Conservation (phyloP, 1,140 invertebrate species). For the Drosophila pachea region DNA sequence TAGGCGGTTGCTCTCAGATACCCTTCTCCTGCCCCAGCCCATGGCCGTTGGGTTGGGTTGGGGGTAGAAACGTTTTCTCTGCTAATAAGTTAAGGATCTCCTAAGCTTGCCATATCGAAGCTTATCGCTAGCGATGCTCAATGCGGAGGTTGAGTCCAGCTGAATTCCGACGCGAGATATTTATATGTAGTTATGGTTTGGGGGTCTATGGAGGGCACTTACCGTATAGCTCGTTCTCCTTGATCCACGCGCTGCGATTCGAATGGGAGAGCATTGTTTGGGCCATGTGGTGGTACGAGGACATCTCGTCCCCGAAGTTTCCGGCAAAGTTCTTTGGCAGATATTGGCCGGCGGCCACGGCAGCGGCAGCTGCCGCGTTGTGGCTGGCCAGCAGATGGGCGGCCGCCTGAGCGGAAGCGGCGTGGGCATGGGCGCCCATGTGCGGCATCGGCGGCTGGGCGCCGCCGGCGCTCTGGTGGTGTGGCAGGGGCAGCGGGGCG, state of each 20-base stretch:
- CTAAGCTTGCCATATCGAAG: too few species aligned
- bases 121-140: too few species aligned
- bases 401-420: conserved; percentile 68
- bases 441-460: conserved; percentile 37
- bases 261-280: conserved; percentile 75
- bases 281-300: conserved; percentile 75
- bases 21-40: not conserved
- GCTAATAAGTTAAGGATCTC: too few species aligned
- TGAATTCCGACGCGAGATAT: too few species aligned
- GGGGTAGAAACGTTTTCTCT: too few species aligned
- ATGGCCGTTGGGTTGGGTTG: not conserved
- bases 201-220: conserved; percentile 27
- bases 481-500: conserved; percentile 30
- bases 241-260: conserved; percentile 72
- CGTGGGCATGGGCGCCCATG: conserved; percentile 39
- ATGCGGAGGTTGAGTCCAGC: too few species aligned
- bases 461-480: conserved; percentile 40
- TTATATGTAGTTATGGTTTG: too few species aligned
- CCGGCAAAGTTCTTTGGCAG: conserved; percentile 72
- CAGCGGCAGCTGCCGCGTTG: conserved; percentile 71
- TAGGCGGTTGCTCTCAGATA: conserved; percentile 17
- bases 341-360: conserved; percentile 72
- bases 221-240: conserved; percentile 77
- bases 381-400: conserved; percentile 72
- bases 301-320: conserved; percentile 72